phyloP scores from a whole-genome alignment of 2,797 vertebrate genomes.

The Mycteria americana region DNA sequence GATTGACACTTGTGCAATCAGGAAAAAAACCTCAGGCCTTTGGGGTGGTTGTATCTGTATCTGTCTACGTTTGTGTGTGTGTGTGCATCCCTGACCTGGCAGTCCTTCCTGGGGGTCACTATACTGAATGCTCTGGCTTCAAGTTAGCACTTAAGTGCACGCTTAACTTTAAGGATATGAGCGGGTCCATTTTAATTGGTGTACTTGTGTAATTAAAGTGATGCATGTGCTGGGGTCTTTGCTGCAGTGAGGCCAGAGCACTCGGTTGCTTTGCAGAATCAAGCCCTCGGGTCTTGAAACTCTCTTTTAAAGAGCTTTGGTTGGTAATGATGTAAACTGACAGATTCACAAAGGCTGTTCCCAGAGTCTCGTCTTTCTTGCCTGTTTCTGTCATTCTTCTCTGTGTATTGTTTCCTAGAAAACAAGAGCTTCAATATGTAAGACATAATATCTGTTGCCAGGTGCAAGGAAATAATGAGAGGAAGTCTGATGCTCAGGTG shows the following conservation, averaged over 20 bases:
- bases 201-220: conserved; percentile 2
- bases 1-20: not conserved
- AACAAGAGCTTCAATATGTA: not conserved
- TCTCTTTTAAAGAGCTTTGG: not conserved
- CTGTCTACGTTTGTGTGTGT: not conserved
- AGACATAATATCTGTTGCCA: conserved; percentile 1
- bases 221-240: not conserved
- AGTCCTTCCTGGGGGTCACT: not conserved
- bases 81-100: not conserved
- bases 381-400: conserved; percentile 16
- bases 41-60: not conserved
- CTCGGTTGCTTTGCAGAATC: not conserved
- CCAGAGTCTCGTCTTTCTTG: not conserved
- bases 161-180: not conserved
- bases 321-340: conserved; percentile 20
- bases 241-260: not conserved
- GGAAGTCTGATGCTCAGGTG: conserved; percentile 30
- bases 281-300: not conserved
- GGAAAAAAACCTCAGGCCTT: not conserved
- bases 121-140: not conserved
- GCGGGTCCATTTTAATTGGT: not conserved
- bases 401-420: conserved; percentile 1
- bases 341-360: conserved; percentile 35
- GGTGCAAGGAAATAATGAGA: conserved; percentile 30
- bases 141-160: not conserved